Evolutionary conservation across 1,140 invertebrate species (phyloP).

Genomic region (Eciton burchellii): DNA sequence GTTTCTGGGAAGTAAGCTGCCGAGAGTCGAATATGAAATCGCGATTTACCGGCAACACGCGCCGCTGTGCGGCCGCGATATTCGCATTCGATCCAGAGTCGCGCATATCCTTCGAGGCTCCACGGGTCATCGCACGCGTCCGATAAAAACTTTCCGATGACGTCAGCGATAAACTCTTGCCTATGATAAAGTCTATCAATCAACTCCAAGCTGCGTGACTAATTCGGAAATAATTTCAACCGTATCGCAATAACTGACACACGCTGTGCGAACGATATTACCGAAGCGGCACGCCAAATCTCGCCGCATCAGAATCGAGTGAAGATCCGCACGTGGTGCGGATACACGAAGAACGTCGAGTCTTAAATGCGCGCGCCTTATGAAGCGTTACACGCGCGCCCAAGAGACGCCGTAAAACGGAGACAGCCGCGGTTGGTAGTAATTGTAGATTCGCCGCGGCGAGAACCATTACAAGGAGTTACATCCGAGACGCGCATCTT

Average conservation of each 20-base stretch:
- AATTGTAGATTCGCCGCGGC: slow-evolving; percentile 16
- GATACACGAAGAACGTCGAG: not conserved
- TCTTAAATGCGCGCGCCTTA: not conserved
- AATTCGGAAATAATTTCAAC: not conserved
- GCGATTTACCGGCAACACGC: slow-evolving; percentile 52
- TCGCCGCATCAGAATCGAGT: not conserved
- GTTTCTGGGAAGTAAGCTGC: slow-evolving; percentile 76
- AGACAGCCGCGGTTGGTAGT: not conserved
- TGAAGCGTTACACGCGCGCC: not conserved
- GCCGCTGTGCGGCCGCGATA: slow-evolving; percentile 29
- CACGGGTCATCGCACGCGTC: not conserved
- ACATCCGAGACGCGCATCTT: not conserved
- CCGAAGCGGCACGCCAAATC: too few relatives aligned
- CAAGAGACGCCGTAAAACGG: not conserved
- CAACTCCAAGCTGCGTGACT: not conserved
- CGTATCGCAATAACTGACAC: too few relatives aligned
- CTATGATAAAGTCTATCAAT: not conserved
- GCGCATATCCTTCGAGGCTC: slow-evolving; percentile 25
- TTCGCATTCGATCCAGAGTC: slow-evolving; percentile 31
- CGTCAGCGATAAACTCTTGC: too few relatives aligned
- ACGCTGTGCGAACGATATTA: too few relatives aligned
- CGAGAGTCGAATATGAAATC: slow-evolving; percentile 44
- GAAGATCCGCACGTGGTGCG: not conserved
- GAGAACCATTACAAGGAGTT: slow-evolving; percentile 5
- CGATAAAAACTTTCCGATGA: slow-evolving; percentile 30